Conservation (phyloP, 2,888 invertebrate species). For the Andrena dorsata region DNA sequence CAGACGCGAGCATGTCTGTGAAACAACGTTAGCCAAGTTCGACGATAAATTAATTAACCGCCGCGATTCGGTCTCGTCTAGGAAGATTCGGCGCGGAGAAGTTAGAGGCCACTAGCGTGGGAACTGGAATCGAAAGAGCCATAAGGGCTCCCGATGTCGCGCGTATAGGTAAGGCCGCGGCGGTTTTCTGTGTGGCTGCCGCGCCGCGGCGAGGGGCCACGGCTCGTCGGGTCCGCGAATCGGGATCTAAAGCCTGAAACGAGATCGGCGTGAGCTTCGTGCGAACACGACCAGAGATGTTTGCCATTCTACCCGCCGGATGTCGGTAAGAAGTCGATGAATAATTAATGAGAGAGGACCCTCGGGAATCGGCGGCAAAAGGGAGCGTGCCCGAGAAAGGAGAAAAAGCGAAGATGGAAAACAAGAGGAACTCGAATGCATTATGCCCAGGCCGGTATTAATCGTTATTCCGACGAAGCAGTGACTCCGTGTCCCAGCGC, state of each 20-base stretch:
- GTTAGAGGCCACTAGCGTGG: slow-evolving; percentile 24
- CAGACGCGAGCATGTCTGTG: neutral
- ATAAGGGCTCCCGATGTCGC: slow-evolving; percentile 20
- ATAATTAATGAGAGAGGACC: slow-evolving; percentile 68
- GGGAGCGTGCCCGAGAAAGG: slow-evolving; percentile 29
- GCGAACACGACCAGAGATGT: slow-evolving; percentile 53
- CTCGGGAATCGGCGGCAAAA: slow-evolving; percentile 44
- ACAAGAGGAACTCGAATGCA: slow-evolving; percentile 28
- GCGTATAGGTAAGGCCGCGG: neutral
- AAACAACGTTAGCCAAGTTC: neutral
- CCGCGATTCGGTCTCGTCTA: neutral
- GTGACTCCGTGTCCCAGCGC: neutral
- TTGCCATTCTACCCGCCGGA: slow-evolving; percentile 51
- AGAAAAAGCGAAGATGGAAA: slow-evolving; percentile 42
- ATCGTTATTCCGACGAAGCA: slow-evolving; percentile 20
- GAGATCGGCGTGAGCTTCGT: slow-evolving; percentile 54
- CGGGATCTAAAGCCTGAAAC: slow-evolving; percentile 38
- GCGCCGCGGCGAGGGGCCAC: slow-evolving; percentile 1
- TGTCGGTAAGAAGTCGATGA: slow-evolving; percentile 64
- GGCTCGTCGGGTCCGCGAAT: neutral
- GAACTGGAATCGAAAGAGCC: slow-evolving; percentile 35
- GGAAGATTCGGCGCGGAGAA: neutral
- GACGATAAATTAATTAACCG: slow-evolving; percentile 20
- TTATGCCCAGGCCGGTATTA: slow-evolving; percentile 24
- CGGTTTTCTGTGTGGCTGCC: neutral